Evolutionary conservation across 2,113 vertebrate genomes (phyloP).

Genomic region (Limnothrissa miodon): DNA sequence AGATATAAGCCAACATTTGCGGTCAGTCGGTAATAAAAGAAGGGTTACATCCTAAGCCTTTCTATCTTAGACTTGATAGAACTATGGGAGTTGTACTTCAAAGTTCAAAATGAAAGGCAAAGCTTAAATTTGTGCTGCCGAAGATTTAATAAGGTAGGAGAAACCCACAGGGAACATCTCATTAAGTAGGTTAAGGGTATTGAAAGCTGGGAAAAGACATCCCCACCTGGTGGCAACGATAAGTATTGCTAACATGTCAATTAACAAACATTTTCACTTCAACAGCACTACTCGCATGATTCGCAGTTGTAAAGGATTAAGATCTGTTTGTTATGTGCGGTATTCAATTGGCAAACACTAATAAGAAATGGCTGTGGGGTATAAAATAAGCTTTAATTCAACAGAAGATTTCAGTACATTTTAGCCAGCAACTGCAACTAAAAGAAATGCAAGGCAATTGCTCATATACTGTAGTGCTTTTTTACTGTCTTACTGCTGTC

Average conservation of each 20-base stretch:
- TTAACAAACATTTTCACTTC: background rate
- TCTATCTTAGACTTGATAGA: too few species aligned
- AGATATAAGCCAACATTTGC: background rate
- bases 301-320: background rate
- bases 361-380: background rate
- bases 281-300: background rate
- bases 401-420: too few species aligned
- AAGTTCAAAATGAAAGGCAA: background rate
- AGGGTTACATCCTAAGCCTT: background rate
- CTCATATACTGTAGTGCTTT: background rate
- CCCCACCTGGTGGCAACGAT: slow-evolving; percentile 26
- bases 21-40: background rate
- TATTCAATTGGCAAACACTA: background rate
- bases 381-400: too few species aligned
- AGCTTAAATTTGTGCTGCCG: background rate
- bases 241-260: background rate
- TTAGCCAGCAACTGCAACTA: background rate
- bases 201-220: background rate
- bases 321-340: background rate
- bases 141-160: background rate
- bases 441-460: background rate
- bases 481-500: background rate
- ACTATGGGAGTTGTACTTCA: background rate
- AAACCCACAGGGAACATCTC: background rate
- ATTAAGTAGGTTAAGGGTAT: background rate